Evolutionary conservation across 2,888 invertebrate species (phyloP).

Genomic region (Rotaria macrura): DNA sequence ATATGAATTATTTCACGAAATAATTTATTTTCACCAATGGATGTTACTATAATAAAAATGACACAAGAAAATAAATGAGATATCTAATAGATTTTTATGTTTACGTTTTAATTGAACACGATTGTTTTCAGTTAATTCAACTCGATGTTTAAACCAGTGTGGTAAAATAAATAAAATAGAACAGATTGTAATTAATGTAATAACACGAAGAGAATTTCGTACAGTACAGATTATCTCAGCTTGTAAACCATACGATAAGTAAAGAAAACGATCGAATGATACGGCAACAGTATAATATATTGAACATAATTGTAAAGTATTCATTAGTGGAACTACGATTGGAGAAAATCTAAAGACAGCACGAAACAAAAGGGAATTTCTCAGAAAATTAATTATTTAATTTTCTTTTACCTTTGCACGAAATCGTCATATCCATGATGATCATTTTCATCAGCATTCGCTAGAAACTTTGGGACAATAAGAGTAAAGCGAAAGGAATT

Average conservation of each 20-base stretch:
- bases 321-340: conserved; percentile 24
- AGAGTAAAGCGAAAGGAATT: neutral
- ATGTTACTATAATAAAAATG: neutral
- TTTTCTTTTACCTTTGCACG: neutral
- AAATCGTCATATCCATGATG: neutral
- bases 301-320: conserved; percentile 31
- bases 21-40: conserved; percentile 22
- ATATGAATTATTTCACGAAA: conserved; percentile 28
- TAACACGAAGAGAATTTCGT: conserved; percentile 20
- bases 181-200: neutral
- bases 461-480: neutral
- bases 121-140: neutral
- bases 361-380: neutral
- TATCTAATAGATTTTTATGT: too few species aligned
- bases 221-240: neutral
- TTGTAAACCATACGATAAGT: conserved; percentile 18
- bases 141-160: conserved; percentile 28
- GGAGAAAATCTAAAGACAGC: conserved; percentile 17
- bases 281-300: conserved; percentile 31
- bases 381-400: too few species aligned
- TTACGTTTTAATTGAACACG: neutral
- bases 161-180: conserved; percentile 26
- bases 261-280: conserved; percentile 30
- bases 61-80: neutral
- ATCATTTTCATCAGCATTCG: neutral